A percentile compares a stretch with the other conserved stretches of the same genome.
Evolutionary conservation across 2,888 invertebrate genomes (phyloP).

Genomic region (Synanthedon andrenaeformis): DNA sequence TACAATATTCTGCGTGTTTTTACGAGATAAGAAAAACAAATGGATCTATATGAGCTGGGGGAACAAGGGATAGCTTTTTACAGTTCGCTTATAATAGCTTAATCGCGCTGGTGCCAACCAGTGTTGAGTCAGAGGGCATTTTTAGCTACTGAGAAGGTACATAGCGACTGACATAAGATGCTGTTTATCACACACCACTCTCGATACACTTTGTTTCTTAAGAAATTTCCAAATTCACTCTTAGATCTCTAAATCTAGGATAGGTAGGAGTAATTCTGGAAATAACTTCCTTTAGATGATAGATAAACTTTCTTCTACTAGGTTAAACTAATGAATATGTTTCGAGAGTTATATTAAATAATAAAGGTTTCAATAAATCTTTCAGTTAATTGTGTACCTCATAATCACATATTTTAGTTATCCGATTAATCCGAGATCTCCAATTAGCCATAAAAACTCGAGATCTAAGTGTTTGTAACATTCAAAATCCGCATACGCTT

Average conservation of each 20-base stretch:
- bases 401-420: background rate
- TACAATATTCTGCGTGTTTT: background rate
- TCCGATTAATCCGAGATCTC: no score
- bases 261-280: background rate
- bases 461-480: no score
- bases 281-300: background rate
- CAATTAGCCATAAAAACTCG: no score
- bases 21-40: no score
- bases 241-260: background rate
- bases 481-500: no score
- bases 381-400: background rate
- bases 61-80: no score
- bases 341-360: background rate
- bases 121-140: constrained; percentile 10
- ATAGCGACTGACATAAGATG: constrained; percentile 8
- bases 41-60: no score
- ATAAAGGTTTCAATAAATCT: constrained; percentile 1
- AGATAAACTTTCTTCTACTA: background rate
- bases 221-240: constrained; percentile 9
- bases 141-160: no score
- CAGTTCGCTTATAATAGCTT: constrained; percentile 8
- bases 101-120: constrained; percentile 1
- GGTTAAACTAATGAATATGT: no score
- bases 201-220: constrained; percentile 9
- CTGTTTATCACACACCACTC: constrained; percentile 7